These are phyloP conservation scores for Lordiphosa stackelbergi DNA, from an alignment of 1,140 invertebrate genomes.

Conservation along the genomic window DNA sequence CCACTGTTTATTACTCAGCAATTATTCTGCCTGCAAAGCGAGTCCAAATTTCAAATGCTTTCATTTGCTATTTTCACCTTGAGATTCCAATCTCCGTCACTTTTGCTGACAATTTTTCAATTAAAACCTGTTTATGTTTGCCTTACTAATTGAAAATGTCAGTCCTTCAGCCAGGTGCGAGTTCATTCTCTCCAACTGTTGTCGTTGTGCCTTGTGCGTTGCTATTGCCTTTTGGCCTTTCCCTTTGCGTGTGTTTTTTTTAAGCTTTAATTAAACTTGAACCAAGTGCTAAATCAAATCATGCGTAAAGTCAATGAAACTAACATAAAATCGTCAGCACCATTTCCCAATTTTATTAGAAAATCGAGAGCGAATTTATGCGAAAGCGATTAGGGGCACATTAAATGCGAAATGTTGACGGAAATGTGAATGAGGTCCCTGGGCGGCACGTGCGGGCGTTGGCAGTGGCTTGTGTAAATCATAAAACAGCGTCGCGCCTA, in stretches of 20 bases:
- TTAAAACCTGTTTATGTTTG: constrained; percentile 48
- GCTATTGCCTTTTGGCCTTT: too few species aligned
- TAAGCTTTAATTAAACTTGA: constrained; percentile 54
- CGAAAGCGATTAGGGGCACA: constrained; percentile 64
- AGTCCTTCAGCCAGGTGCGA: constrained; percentile 14
- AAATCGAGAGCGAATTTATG: constrained; percentile 61
- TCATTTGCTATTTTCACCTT: not conserved
- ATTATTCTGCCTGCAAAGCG: too few species aligned
- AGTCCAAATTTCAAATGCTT: not conserved
- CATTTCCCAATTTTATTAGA: constrained; percentile 46
- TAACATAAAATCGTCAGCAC: constrained; percentile 46
- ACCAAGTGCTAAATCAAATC: constrained; percentile 53
- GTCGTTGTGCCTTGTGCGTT: too few species aligned
- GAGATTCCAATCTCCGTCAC: not conserved
- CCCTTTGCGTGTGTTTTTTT: not conserved
- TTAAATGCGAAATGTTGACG: constrained; percentile 51
- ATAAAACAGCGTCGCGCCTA: constrained; percentile 53
- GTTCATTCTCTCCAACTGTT: not conserved
- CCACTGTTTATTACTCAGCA: too few species aligned
- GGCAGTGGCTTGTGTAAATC: constrained; percentile 21
- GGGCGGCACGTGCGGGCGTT: constrained; percentile 4
- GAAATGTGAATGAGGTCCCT: constrained; percentile 18
- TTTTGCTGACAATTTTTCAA: constrained; percentile 33
- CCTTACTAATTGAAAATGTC: constrained; percentile 53
- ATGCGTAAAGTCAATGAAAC: constrained; percentile 56